Evolutionary conservation across 1,140 invertebrate species (phyloP).

Genomic region (Proales similis): DNA sequence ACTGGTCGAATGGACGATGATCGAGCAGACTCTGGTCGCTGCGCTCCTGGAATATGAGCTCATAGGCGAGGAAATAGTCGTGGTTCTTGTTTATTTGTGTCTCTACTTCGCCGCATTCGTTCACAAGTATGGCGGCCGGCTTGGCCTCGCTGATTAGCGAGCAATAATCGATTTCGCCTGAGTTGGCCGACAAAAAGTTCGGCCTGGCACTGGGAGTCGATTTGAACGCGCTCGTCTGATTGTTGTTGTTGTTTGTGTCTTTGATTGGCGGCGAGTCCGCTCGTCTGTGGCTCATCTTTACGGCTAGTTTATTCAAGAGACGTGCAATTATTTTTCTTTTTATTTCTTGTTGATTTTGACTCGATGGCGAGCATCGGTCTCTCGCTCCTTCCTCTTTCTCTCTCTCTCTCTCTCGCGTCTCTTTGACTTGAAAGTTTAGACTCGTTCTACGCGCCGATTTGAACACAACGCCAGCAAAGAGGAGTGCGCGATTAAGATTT

Average conservation of each 20-base stretch:
- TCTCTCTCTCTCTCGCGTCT: too few relatives aligned
- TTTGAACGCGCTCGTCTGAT: too few relatives aligned
- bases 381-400: neutral
- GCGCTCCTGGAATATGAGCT: slow-evolving; percentile 23
- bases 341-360: slow-evolving; percentile 6
- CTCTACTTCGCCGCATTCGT: slow-evolving; percentile 35
- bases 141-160: slow-evolving; percentile 36
- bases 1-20: neutral
- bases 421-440: too few relatives aligned
- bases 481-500: too few relatives aligned
- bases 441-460: too few relatives aligned
- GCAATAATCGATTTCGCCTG: slow-evolving; percentile 26
- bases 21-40: slow-evolving; percentile 15
- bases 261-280: slow-evolving; percentile 7
- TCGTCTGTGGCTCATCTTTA: slow-evolving; percentile 28
- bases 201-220: too few relatives aligned
- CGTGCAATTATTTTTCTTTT: too few relatives aligned
- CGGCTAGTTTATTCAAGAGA: too few relatives aligned
- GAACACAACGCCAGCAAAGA: too few relatives aligned
- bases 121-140: slow-evolving; percentile 33
- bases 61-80: slow-evolving; percentile 29
- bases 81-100: slow-evolving; percentile 38
- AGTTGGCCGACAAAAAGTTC: slow-evolving; percentile 14
- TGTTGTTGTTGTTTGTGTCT: slow-evolving; percentile 34
- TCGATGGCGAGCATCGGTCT: neutral